Base-by-base conservation (phyloP, 2,113 vertebrate genomes). In the Tragelaphus imberbis region DNA sequence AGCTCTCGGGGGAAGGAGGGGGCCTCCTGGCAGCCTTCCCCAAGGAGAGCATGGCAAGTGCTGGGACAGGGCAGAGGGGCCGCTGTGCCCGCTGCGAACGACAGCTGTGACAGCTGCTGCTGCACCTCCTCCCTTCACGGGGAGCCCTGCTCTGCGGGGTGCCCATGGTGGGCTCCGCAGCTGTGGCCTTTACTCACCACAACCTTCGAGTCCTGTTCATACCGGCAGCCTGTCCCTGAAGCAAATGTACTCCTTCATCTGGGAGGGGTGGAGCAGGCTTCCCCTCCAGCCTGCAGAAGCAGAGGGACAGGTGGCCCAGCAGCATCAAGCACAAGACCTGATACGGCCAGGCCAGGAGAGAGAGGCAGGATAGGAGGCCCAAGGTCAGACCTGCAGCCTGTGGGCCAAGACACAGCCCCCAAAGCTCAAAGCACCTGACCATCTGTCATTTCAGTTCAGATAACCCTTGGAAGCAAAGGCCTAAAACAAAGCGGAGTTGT, bases 101-200 rank as follows among this genome's bases (percentile, higher is more conserved):
- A 25, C 51, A 75, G 91, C 56, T 40, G 71, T 63, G 36, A 0
- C 17, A 4, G 86, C 65, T 23, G 65, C 36, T 6, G 44, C 9
- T 11, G 28, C 25, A 15, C 28, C 51, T 9, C 23, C 13, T 21
- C 36, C 47, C 21, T 30, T 3, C 53, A 10, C 0, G 7, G 40
- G 63, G 7, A 15, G 55, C 56, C 65, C 49, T 28, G 90, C 7
- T 10, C 77, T 21, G 44, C 1, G 0, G 12, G 75, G 23, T 27
- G 53, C 53, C 58, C 33, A 10, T 0, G 1, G 61, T 8, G 27
- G 25, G 55, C 71, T 71, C 30, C 5, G 23, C 0, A 0, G 47
- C 95, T 6, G 23, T 40, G 71, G 49, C 30, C 82, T 94, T 51
- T 44, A 92, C 85, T 92, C 85, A 68, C 61, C 27, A 19, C 2